phyloP scores from a whole-genome alignment of 2,888 invertebrate genomes.

The Ophion costatus region DNA sequence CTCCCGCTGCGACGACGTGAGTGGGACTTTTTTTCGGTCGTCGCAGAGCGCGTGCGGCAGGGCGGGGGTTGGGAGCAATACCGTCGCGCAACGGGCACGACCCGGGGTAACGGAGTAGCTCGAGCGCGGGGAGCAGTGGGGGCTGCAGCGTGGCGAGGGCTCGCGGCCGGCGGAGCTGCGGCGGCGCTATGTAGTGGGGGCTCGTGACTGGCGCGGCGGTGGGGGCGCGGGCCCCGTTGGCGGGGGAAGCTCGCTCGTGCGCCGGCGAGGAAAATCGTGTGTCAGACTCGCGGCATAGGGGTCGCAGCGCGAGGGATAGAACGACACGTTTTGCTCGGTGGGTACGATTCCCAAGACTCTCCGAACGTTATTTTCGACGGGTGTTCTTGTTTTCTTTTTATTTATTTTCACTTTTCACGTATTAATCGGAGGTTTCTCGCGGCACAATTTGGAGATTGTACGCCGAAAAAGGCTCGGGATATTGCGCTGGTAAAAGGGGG shows the following conservation, averaged over 20 bases:
- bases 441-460: slow-evolving; percentile 21
- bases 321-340: slow-evolving; percentile 81
- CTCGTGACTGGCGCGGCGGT: slow-evolving; percentile 21
- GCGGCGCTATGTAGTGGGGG: slow-evolving; percentile 3
- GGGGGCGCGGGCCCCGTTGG: slow-evolving; percentile 11
- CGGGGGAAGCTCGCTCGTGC: slow-evolving; percentile 70
- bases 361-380: slow-evolving; percentile 21
- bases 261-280: slow-evolving; percentile 77
- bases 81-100: slow-evolving; percentile 29
- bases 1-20: neutral
- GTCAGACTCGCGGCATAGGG: slow-evolving; percentile 83
- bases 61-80: neutral
- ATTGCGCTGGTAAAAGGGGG: neutral
- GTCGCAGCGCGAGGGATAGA: slow-evolving; percentile 81
- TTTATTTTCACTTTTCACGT: slow-evolving; percentile 28
- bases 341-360: slow-evolving; percentile 75
- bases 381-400: slow-evolving; percentile 48
- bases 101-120: slow-evolving; percentile 49
- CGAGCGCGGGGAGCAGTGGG: slow-evolving; percentile 19
- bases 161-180: slow-evolving; percentile 21
- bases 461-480: neutral
- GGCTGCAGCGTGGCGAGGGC: neutral
- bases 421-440: slow-evolving; percentile 18
- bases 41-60: neutral
- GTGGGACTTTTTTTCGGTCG: slow-evolving; percentile 27